These are phyloP conservation scores for Ceratotherium simum DNA, from an alignment of 2,113 vertebrate species.

Conservation along the genomic window DNA sequence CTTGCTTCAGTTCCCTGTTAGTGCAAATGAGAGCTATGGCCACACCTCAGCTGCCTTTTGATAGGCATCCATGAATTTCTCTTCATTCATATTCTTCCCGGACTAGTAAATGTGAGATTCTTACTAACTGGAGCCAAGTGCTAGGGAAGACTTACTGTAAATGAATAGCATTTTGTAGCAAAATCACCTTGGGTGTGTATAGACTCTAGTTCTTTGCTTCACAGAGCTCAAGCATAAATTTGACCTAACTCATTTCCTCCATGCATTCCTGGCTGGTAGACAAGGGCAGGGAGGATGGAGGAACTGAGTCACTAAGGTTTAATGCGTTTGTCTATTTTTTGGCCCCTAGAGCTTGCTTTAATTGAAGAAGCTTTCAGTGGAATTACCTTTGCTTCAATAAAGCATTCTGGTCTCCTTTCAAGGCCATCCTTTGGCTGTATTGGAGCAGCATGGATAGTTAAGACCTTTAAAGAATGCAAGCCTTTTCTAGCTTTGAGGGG, in stretches of 20 bases:
- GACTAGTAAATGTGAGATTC: slow-evolving; percentile 5
- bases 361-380: slow-evolving; percentile 57
- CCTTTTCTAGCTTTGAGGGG: not conserved
- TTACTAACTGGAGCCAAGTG: slow-evolving; percentile 32
- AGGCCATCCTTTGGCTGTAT: not conserved
- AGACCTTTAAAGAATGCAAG: slow-evolving; percentile 35
- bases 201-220: slow-evolving; percentile 5
- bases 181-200: slow-evolving; percentile 19
- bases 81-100: slow-evolving; percentile 46
- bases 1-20: not conserved
- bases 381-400: slow-evolving; percentile 64
- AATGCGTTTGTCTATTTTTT: slow-evolving; percentile 61
- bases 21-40: not conserved
- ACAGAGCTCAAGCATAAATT: slow-evolving; percentile 33
- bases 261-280: slow-evolving; percentile 45
- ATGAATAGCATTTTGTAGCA: slow-evolving; percentile 28
- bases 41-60: not conserved
- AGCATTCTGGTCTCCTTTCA: slow-evolving; percentile 37
- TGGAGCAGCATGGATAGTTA: not conserved
- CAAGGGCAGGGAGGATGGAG: slow-evolving; percentile 27
- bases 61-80: not conserved
- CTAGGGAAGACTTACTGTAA: slow-evolving; percentile 20
- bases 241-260: slow-evolving; percentile 64
- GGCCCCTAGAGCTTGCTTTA: slow-evolving; percentile 62
- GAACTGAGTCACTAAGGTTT: slow-evolving; percentile 59